Evolutionary conservation across 2,797 vertebrate species (phyloP).

Genomic region (Lepilemur ruficaudatus): DNA sequence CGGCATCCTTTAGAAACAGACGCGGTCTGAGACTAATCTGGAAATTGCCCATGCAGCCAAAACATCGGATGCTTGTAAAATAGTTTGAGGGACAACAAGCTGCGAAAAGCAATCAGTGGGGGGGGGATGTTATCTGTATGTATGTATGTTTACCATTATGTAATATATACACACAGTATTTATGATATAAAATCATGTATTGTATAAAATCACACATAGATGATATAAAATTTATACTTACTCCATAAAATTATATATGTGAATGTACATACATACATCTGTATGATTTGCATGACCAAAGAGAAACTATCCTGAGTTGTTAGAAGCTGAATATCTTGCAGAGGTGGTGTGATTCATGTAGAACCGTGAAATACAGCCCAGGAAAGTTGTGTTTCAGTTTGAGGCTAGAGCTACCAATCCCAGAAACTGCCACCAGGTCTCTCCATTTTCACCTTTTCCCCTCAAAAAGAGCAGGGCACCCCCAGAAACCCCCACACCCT

Average conservation of each 20-base stretch:
- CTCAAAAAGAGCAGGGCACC: neutral
- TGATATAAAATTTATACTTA: neutral
- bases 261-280: neutral
- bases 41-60: neutral
- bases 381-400: neutral
- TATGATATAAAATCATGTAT: neutral
- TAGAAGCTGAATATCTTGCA: neutral
- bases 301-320: neutral
- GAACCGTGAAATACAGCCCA: neutral
- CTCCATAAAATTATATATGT: no score
- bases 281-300: neutral
- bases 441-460: neutral
- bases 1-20: constrained; percentile 31
- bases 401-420: neutral
- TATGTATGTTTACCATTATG: neutral
- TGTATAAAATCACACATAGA: neutral
- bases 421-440: neutral
- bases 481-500: neutral
- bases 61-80: neutral
- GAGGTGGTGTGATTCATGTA: neutral
- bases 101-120: neutral
- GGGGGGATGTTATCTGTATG: rapidly evolving
- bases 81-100: neutral
- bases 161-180: neutral
- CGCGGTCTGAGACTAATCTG: constrained; percentile 9